Conservation (phyloP, 2,113 vertebrate species). For the Hippocampus comes region DNA sequence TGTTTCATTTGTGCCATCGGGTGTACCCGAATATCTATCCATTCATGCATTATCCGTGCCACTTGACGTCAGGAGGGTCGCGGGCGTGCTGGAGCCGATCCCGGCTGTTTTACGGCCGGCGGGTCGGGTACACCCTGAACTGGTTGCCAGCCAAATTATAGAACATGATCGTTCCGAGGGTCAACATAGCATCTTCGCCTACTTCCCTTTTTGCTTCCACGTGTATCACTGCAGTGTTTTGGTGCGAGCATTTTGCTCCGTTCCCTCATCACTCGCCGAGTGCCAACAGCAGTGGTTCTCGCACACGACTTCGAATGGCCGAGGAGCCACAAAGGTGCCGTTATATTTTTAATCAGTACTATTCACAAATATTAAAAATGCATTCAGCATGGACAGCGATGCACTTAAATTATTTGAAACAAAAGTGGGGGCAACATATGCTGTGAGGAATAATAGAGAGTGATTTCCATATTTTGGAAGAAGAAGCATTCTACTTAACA, state of each 20-base stretch:
- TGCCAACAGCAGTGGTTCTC: constrained; percentile 2
- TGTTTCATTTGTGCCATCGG: too few relatives aligned
- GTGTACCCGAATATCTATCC: too few relatives aligned
- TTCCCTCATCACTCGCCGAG: background rate
- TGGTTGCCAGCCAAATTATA: too few relatives aligned
- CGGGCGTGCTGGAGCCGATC: too few relatives aligned
- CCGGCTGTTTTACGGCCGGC: too few relatives aligned
- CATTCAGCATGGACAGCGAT: background rate
- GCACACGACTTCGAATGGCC: constrained; percentile 16
- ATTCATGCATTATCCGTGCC: too few relatives aligned
- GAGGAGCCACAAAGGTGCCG: constrained; percentile 14
- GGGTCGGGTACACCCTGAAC: too few relatives aligned
- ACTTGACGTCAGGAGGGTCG: too few relatives aligned
- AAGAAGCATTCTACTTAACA: background rate
- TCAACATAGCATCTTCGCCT: constrained; percentile 6
- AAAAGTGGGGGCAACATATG: background rate
- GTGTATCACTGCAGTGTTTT: constrained; percentile 20
- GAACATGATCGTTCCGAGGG: background rate
- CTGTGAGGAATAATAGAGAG: background rate
- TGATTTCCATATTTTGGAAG: background rate
- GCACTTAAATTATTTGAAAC: constrained; percentile 6
- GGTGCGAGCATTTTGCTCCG: constrained; percentile 1
- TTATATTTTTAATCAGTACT: constrained; percentile 29
- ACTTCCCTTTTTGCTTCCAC: constrained; percentile 12
- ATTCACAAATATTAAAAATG: constrained; percentile 21